Evolutionary conservation across 1,140 invertebrate genomes (phyloP), one percentile per base, ranked within the genome.

Genomic region (Limonius californicus): DNA sequence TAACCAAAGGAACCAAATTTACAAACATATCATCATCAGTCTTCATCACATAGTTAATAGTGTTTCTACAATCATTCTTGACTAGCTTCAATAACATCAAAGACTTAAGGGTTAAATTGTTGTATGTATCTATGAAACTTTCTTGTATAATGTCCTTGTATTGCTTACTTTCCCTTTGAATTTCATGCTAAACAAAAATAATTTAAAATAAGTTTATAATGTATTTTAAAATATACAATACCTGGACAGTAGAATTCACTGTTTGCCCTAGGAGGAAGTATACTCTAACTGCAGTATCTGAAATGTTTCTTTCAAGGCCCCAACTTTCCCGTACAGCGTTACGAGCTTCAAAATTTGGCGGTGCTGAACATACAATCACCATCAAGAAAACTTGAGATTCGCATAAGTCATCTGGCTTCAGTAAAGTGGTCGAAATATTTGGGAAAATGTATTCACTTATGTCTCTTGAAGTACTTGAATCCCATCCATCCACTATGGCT

Each of bases 91-190:
- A 76, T 76, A 93, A 83, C 84, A 92, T 87, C 12, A 92, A 84
- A 14, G 89, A 90, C 74, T 97, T 97, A 6, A 96, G 75, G 0
- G 94, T 97, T 54, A 97, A 79, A 83, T 98, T 97, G 74, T 93
- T 91, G 76, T 97, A 97, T 0, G 89, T 87, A 76, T 98, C 95
- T 9, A 89, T 72, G 73, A 95, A 97, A 56, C 86, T 85, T 75
- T 94, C 92, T 78, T 95, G 90, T 35, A 98, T 88, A n/a, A 98
- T 86, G 76, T 98, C 94, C 20, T 87, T 84, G 68, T 87, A 86
- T 20, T 78, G 76, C 1, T 83, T 74, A 45, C 78, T 83, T 70
- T 89, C 88, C 27, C 83, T 80, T 76, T 75, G 20, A 87, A 83
- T 56, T 76, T 78, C 64, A 73, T 78, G 78, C 87, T 80, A 50